Base-by-base conservation (phyloP, 2,888 invertebrate species). In the Fragum whitleyi region DNA sequence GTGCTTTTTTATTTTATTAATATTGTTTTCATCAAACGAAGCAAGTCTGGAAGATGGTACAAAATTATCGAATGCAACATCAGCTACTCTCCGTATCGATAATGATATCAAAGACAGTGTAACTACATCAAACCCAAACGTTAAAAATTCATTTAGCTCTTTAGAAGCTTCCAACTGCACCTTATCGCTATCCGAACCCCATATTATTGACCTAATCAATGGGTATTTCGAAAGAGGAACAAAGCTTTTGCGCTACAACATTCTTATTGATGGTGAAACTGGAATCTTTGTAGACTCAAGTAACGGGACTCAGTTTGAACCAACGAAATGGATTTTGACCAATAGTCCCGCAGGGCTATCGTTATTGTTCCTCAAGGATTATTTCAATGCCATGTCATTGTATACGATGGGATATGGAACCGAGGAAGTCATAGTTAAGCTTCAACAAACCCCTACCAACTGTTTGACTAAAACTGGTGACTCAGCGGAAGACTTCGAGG, bases 311-410 rank as follows among this genome's bases (percentile, higher is more conserved):
- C 59, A 74, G 7, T 81, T 74, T 55, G 36, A 74, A 0, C 75
- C 77, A 23, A 29, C 53, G n/a, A 29, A 59, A 11, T 81, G 81
- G 81, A 65, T 71, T 16, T 51, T 81, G 26, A 51, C 77, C 6
- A 81, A 75, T 11, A 68, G 81, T 47, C 36, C 68, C 0, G 69
- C 72, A 14, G 83, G 79, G 3, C 71, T 53, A 19, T 67, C 83
- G 5, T 51, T 83, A 70, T 69, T 83, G 6, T 53, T 74, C 59
- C 51, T 83, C 0, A 71, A 80, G 21, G 79, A 80, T n/a, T 72
- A 74, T 55, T 83, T 77, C 28, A 72, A 79, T 23, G 72, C 70
- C 19, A 83, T 83, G 83, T 83, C 83, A 16, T 51, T 83, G 2
- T 23, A 53, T 11, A 80, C 83, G 5, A 74, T 83, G 21, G 75